Evolutionary conservation across 2,113 vertebrate genomes (phyloP).

Genomic region (Edolisoma coerulescens): DNA sequence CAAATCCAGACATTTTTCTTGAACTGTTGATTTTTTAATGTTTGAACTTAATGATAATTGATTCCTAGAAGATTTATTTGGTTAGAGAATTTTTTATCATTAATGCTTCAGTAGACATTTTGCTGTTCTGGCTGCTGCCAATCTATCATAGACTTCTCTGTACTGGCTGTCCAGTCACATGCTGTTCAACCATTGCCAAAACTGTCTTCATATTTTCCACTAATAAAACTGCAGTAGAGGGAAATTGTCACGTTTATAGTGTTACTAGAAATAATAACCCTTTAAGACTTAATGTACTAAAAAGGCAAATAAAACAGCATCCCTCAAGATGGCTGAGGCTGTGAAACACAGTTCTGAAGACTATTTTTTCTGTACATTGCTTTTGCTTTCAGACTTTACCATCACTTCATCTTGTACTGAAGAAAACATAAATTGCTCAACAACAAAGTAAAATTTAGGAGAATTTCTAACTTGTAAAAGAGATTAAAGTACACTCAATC

Average conservation of each 20-base stretch:
- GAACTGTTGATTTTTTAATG: neutral
- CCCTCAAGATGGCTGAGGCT: neutral
- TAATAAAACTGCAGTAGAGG: neutral
- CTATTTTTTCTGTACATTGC: neutral
- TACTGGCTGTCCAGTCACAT: neutral
- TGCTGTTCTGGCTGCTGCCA: neutral
- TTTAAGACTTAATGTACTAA: neutral
- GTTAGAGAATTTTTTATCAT: neutral
- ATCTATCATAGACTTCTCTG: neutral
- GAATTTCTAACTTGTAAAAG: neutral
- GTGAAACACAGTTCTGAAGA: neutral
- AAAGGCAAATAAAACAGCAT: neutral
- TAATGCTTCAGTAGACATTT: neutral
- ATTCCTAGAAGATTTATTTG: neutral
- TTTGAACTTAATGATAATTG: neutral
- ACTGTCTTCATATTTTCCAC: neutral
- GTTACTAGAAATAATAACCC: neutral
- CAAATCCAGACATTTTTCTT: neutral
- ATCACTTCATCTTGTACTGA: neutral
- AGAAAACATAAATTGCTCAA: constrained; percentile 1
- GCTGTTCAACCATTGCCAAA: neutral
- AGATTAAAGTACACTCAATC: neutral
- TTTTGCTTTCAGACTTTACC: neutral
- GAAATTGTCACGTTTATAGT: neutral
- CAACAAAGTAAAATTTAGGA: neutral